Percentiles rank a stretch among this genome's conserved stretches.
These are phyloP conservation scores for Tanypteryx hageni DNA, from an alignment of 2,888 invertebrate species.

Conservation along the genomic window DNA sequence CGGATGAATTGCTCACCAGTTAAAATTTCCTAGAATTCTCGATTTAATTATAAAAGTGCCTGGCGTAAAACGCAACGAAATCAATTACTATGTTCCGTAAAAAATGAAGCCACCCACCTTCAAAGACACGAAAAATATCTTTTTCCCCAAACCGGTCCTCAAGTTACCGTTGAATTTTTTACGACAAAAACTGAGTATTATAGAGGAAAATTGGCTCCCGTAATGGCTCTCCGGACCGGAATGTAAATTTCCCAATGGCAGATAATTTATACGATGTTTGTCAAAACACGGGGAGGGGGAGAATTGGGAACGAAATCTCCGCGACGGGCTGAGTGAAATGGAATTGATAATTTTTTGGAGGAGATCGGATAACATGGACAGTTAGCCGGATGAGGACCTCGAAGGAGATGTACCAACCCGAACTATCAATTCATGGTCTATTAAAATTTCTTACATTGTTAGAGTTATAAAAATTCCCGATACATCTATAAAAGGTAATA, in stretches of 20 bases:
- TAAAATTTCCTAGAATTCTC: no score
- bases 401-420: no score
- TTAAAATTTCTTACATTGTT: no score
- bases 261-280: not conserved
- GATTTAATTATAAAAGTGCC: no score
- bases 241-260: not conserved
- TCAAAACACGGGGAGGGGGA: not conserved
- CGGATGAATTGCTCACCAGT: no score
- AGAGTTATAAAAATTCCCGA: no score
- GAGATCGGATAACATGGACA: no score
- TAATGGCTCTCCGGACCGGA: not conserved
- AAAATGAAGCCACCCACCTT: not conserved
- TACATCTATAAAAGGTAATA: no score
- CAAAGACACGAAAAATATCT: not conserved
- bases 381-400: no score
- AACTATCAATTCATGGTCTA: no score
- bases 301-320: not conserved
- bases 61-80: no score
- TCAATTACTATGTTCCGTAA: not conserved
- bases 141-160: not conserved
- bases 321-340: not conserved
- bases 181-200: not conserved
- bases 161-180: not conserved
- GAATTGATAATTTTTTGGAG: no score
- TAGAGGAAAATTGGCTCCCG: conserved; percentile 10